These are phyloP conservation scores for Hydrozoanthus tunicans DNA, from an alignment of 64 coral and sea anemone species.

Conservation along the genomic window DNA sequence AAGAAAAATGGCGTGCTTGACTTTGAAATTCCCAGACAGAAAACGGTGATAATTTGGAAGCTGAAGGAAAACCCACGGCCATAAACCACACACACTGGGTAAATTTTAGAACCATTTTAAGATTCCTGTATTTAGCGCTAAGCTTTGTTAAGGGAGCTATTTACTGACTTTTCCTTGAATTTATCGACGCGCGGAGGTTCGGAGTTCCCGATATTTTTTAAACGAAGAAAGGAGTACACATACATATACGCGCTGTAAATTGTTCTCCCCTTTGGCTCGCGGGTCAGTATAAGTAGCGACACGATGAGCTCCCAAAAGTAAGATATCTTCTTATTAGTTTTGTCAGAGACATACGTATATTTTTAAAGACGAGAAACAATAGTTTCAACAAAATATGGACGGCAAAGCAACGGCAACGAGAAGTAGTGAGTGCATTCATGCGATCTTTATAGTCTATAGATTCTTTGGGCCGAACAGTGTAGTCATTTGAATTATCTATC, in stretches of 20 bases:
- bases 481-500: background rate
- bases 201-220: background rate
- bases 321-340: background rate
- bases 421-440: background rate
- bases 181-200: conserved; percentile 21
- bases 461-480: background rate
- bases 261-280: conserved; percentile 17
- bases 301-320: background rate
- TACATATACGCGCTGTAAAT: conserved; percentile 3
- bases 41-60: conserved; percentile 51
- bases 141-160: background rate
- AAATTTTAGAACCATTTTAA: conserved; percentile 52
- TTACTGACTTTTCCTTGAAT: conserved; percentile 11
- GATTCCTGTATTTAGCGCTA: background rate
- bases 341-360: background rate
- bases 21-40: conserved; percentile 65
- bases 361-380: background rate
- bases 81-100: conserved; percentile 45
- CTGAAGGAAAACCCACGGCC: conserved; percentile 80
- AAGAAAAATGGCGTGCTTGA: conserved; percentile 39
- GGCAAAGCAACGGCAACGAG: background rate
- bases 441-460: background rate
- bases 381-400: background rate
- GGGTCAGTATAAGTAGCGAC: background rate
- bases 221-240: conserved; percentile 1